Evolutionary conservation across 2,888 invertebrate species (phyloP), one percentile per base, ranked within the genome.

Genomic region (Mellilla xanthometata): DNA sequence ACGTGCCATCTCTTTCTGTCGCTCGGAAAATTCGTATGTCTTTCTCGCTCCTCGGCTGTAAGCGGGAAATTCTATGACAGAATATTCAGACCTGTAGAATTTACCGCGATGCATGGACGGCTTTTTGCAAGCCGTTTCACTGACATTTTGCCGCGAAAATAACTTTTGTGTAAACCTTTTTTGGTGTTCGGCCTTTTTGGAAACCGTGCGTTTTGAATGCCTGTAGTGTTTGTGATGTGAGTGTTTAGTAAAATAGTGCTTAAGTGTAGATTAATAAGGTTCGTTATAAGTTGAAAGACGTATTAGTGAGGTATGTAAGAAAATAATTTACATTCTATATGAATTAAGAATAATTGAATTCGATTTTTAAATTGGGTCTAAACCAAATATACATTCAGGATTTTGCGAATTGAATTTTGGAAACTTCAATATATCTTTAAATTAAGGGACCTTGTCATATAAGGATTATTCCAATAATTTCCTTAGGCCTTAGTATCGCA

Each of bases 41-140:
- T 41, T 32, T 81, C 74, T 57, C 71, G 35, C 38, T 76, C 48
- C 48, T 7, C 29, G 15, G 55, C 39, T 56, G 56, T 62, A 59
- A 76, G 86, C 81, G 85, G 87, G 84, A 78, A 83, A 80, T 64
- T 66, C 54, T 65, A 65, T 63, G 69, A 72, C 70, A 54, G 8
- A 76, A 76, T 72, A 62, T 72, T 49, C 78, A 88, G 88, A 88
- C 83, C 81, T 85, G 85, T 84, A 80, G 83, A 78, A 81, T 79
- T 78, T 62, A 74, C 74, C 74, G 76, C 54, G 65, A 56, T 58
- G 79, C 44, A 13, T 58, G 66, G 74, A 81, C 87, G 88, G 73
- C 65, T 75, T 47, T 51, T 41, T 31, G 47, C 49, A 42, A 24
- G 36, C 34, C 61, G 40, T 66, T 72, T 68, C 62, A 52, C 49